Conservation (phyloP, 2,797 vertebrate genomes). For the Caiman crocodilus region DNA sequence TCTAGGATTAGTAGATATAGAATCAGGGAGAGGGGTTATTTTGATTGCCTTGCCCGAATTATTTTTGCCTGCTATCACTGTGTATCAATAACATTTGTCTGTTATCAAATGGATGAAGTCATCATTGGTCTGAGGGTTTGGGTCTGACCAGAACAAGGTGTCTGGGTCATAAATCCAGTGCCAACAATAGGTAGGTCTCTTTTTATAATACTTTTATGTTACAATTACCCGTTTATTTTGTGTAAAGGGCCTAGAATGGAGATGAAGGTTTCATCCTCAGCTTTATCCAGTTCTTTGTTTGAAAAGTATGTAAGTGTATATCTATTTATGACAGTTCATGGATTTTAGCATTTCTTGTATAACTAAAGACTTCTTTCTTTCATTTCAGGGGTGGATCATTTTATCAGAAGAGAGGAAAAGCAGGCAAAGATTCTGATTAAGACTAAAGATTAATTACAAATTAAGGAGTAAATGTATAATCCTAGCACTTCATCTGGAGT, state of each 20-base stretch:
- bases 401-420: slow-evolving; percentile 53
- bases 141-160: too few relatives aligned
- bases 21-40: too few relatives aligned
- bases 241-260: background rate
- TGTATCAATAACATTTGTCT: too few relatives aligned
- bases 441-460: slow-evolving; percentile 61
- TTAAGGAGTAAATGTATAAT: slow-evolving; percentile 71
- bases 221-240: background rate
- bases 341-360: background rate
- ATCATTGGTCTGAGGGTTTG: too few relatives aligned
- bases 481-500: slow-evolving; percentile 64
- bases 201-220: too few relatives aligned
- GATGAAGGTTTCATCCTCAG: background rate
- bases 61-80: too few relatives aligned
- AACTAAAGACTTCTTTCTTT: slow-evolving; percentile 32
- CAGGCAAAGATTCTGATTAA: slow-evolving; percentile 66
- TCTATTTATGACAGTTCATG: slow-evolving; percentile 3
- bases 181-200: too few relatives aligned
- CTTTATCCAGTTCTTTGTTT: fast-evolving
- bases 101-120: too few relatives aligned
- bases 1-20: too few relatives aligned
- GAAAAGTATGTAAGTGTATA: background rate
- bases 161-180: too few relatives aligned
- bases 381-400: slow-evolving; percentile 26
- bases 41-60: too few relatives aligned